Base-by-base conservation (phyloP, 2,797 vertebrate genomes). In the Anas bernieri region DNA sequence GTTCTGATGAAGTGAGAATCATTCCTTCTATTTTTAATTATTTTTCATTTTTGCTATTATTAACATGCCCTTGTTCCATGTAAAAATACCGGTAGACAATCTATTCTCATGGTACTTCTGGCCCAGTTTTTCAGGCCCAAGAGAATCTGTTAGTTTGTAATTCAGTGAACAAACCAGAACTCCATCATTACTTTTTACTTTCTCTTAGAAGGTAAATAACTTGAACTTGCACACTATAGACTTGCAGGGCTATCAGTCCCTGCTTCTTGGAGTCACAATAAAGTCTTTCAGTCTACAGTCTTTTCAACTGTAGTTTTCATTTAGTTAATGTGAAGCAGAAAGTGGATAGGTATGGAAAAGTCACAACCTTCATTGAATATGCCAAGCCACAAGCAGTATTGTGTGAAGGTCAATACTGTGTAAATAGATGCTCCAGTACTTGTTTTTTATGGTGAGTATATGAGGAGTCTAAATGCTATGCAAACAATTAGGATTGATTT, bases 1-100 rank as follows among this genome's bases (percentile, higher is more conserved):
- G 35, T 58, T 54, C 30, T 83, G 55, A 69, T 70, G 17, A 77
- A 92, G 22, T 46, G 15, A 75, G 41, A 92, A 83, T 72, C 31
- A 84, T 37, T 43, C 58, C 41, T 80, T 75, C 50, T 81, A 31
- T 74, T 88, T 96, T 89, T 83, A 86, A 96, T 94, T 92, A 88
- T 90, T 93, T 92, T 93, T 76, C 18, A 22, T 62, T 96, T 92
- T 89, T 92, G 50, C 85, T 96, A 64, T 93, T 93, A 79, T 67
- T 93, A 95, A 76, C 45, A 62, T 77, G 64, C 11, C n/a, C 74
- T 91, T 94, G 61, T 93, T 89, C 82, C 72, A 41, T 82, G 55
- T 35, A 80, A 56, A 91, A 94, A 70, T 83, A 94, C 17, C 76
- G 88, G 77, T 83, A 84, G 90, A 64, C 33, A 76, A n/a, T 37